A percentile compares a stretch with the other conserved stretches of the same genome.
Conservation (phyloP, 2,113 vertebrate genomes). For the Cyanoliseus patagonus region DNA sequence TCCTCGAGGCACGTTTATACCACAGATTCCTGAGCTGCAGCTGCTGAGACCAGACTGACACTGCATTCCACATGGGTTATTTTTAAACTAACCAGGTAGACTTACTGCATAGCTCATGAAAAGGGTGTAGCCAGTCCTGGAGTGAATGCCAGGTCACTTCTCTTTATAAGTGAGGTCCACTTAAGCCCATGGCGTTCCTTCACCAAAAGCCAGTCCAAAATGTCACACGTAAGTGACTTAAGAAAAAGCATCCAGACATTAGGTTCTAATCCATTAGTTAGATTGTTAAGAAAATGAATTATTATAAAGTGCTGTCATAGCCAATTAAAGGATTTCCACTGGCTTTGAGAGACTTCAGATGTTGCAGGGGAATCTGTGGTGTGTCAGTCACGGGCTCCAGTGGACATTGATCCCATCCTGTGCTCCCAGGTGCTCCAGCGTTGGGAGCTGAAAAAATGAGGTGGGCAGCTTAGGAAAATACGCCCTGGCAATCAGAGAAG, state of each 20-base stretch:
- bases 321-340: neutral
- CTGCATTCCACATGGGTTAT: neutral
- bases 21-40: neutral
- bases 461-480: neutral
- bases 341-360: neutral
- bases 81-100: neutral
- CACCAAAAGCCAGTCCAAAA: neutral
- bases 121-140: neutral
- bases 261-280: neutral
- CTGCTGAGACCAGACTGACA: neutral
- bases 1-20: neutral
- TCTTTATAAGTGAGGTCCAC: neutral
- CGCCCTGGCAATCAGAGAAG: neutral
- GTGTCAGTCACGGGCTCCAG: neutral
- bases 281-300: neutral
- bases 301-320: neutral
- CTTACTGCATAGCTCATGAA: neutral
- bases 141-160: neutral
- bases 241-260: neutral
- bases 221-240: rapidly evolving
- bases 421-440: neutral
- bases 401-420: neutral
- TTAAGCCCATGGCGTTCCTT: neutral
- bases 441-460: neutral
- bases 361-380: neutral